Percentiles rank a stretch among this genome's conserved stretches.
Conservation (phyloP, 2,113 vertebrate species). For the Callorhinus ursinus region DNA sequence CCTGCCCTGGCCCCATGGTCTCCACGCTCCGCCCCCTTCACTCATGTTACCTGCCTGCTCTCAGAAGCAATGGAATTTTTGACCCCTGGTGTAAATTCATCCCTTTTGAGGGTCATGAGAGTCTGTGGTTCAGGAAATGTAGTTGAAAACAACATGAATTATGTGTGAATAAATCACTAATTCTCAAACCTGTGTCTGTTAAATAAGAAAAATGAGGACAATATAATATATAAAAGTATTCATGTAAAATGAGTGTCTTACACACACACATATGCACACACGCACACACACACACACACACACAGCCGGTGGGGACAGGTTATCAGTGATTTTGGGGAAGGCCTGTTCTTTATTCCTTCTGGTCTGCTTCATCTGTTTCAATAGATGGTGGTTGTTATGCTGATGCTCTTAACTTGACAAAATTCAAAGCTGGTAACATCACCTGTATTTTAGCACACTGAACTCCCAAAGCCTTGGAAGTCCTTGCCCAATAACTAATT, state of each 20-base stretch:
- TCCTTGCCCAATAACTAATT: not conserved
- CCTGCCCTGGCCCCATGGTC: fast-evolving
- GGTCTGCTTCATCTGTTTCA: slow-evolving; percentile 19
- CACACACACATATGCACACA: too few species aligned
- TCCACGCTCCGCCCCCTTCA: fast-evolving
- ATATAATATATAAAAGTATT: not conserved
- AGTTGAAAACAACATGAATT: not conserved
- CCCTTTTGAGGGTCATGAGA: not conserved
- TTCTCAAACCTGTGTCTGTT: not conserved
- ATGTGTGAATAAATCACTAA: not conserved
- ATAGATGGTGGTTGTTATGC: not conserved
- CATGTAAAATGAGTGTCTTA: not conserved
- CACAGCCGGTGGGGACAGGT: not conserved
- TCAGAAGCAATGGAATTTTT: not conserved
- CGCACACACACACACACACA: not conserved
- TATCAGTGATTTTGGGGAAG: not conserved
- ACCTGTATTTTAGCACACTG: not conserved
- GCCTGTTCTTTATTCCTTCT: not conserved
- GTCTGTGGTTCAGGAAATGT: not conserved
- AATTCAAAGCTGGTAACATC: slow-evolving; percentile 5
- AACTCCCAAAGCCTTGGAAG: not conserved
- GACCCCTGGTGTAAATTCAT: not conserved
- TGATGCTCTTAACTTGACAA: not conserved
- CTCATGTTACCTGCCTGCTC: not conserved
- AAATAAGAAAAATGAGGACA: slow-evolving; percentile 2